Percentiles rank a stretch among this genome's conserved stretches.
These are phyloP conservation scores for Drosophila pectinifera DNA, from an alignment of 1,140 invertebrate genomes.

Conservation along the genomic window DNA sequence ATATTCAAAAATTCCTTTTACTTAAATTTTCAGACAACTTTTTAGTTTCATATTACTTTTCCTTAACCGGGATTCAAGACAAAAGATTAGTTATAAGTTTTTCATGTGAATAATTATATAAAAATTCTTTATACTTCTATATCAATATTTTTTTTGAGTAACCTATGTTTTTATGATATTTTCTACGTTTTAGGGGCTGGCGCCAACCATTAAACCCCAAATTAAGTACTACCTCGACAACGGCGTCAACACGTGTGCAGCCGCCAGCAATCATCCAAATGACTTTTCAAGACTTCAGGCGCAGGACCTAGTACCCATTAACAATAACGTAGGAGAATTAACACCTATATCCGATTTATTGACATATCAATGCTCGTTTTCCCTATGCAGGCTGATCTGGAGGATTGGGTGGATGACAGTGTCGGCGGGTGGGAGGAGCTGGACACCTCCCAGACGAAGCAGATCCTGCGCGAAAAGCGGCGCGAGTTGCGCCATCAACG, in stretches of 20 bases:
- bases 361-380: not conserved
- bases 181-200: constrained; percentile 64
- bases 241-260: constrained; percentile 2
- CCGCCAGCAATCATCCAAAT: constrained; percentile 22
- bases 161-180: not conserved
- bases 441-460: constrained; percentile 81
- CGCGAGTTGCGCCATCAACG: constrained; percentile 78
- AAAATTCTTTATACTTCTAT: not conserved
- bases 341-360: not conserved
- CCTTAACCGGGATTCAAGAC: too few species aligned
- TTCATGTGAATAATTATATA: too few species aligned
- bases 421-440: constrained; percentile 83
- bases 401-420: constrained; percentile 83
- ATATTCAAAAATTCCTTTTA: too few species aligned
- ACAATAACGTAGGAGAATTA: constrained; percentile 60
- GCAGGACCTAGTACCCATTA: constrained; percentile 74
- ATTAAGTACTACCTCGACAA: constrained; percentile 69
- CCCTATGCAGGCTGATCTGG: constrained; percentile 74
- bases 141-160: not conserved
- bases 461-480: constrained; percentile 80
- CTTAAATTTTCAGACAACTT: too few species aligned
- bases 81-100: too few species aligned
- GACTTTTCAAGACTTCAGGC: constrained; percentile 82
- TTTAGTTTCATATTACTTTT: too few species aligned
- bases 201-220: constrained; percentile 82